Evolutionary conservation across 2,888 invertebrate genomes (phyloP).

Genomic region (Melikaiella ostensackeni): DNA sequence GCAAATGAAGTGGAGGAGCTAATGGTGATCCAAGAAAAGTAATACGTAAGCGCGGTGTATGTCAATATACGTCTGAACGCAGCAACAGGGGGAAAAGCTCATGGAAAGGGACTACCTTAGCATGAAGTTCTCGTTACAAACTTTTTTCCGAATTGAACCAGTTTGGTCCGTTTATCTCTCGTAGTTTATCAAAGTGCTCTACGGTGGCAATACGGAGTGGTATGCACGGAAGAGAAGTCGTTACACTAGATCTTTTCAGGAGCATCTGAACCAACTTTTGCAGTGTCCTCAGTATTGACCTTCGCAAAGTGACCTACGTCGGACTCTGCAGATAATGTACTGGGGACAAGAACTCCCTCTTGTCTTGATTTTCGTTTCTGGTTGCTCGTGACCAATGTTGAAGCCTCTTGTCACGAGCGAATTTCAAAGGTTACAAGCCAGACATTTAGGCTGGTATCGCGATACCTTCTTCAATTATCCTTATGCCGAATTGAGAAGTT

Average conservation of each 20-base stretch:
- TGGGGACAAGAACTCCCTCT: slow-evolving; percentile 55
- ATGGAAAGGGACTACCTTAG: slow-evolving; percentile 52
- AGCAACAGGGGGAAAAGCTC: slow-evolving; percentile 41
- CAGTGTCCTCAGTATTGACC: slow-evolving; percentile 49
- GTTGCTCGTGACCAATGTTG: slow-evolving; percentile 53
- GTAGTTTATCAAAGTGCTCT: slow-evolving; percentile 56
- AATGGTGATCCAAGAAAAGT: slow-evolving; percentile 6
- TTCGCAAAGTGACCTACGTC: slow-evolving; percentile 55
- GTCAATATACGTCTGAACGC: slow-evolving; percentile 39
- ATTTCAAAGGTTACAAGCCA: slow-evolving; percentile 37
- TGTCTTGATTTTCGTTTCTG: slow-evolving; percentile 57
- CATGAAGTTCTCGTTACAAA: slow-evolving; percentile 62
- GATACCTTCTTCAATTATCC: not conserved
- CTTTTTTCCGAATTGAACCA: slow-evolving; percentile 58
- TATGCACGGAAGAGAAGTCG: slow-evolving; percentile 56
- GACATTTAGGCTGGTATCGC: slow-evolving; percentile 10
- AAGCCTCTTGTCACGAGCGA: slow-evolving; percentile 53
- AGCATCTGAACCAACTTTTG: slow-evolving; percentile 52
- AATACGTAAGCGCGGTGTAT: slow-evolving; percentile 36
- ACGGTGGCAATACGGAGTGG: slow-evolving; percentile 46
- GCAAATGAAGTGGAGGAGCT: slow-evolving; percentile 13
- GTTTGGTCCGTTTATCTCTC: slow-evolving; percentile 60
- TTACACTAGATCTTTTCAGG: slow-evolving; percentile 52
- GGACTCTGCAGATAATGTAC: slow-evolving; percentile 50
- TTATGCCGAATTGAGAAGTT: not conserved